Conservation (phyloP, 2,113 vertebrate genomes). For the Malurus melanocephalus region DNA sequence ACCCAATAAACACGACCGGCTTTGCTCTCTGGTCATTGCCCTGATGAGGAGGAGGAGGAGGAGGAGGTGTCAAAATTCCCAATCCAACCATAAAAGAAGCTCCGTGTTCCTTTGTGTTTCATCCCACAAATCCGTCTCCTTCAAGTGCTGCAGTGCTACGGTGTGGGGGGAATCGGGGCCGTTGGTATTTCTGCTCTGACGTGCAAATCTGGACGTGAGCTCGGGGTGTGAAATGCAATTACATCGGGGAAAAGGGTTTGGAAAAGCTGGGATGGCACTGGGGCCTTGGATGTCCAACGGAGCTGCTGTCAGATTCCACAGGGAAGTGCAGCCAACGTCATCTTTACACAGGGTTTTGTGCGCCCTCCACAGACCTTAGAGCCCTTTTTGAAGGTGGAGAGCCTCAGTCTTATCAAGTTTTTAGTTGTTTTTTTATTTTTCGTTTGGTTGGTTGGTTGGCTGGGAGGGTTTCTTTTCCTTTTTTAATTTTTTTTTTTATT, state of each 20-base stretch:
- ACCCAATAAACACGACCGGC: slow-evolving; percentile 12
- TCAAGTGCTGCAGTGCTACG: background rate
- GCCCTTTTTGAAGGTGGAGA: slow-evolving; percentile 47
- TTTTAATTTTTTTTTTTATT: background rate
- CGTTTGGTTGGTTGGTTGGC: background rate
- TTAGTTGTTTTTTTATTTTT: background rate
- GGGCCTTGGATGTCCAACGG: background rate
- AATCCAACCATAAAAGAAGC: background rate
- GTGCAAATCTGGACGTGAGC: slow-evolving; percentile 28
- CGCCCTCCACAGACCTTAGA: slow-evolving; percentile 29
- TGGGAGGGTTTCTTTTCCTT: background rate
- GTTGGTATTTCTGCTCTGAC: slow-evolving; percentile 17
- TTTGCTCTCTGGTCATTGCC: background rate
- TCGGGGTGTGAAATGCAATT: background rate
- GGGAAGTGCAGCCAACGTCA: background rate
- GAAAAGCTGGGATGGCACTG: background rate
- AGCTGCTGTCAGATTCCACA: background rate
- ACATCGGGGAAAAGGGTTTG: fast-evolving
- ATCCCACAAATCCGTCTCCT: background rate
- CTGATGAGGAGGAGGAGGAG: background rate
- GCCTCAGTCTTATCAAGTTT: background rate
- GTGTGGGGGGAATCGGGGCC: background rate
- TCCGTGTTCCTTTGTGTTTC: fast-evolving
- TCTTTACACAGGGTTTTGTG: background rate
- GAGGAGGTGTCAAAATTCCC: background rate